Evolutionary conservation across 2,113 vertebrate genomes (phyloP).

Genomic region (Petrocephalus zakoni): DNA sequence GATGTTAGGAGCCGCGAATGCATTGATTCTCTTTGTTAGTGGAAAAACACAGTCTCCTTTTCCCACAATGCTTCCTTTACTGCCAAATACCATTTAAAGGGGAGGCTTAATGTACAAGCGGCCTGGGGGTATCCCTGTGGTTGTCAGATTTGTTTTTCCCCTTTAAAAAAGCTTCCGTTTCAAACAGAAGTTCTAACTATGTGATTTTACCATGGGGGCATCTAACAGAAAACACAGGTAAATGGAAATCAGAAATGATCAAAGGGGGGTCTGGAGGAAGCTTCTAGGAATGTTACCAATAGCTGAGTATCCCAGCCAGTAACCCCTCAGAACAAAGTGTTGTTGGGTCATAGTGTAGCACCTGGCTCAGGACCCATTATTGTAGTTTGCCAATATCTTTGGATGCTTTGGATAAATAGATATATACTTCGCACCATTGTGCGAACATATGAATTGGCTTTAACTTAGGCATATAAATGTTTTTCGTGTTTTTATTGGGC

Average conservation of each 20-base stretch:
- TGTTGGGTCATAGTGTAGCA: background rate
- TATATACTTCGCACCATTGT: background rate
- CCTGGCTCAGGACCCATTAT: background rate
- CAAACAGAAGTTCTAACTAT: background rate
- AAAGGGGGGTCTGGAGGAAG: background rate
- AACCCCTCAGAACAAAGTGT: background rate
- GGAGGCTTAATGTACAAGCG: background rate
- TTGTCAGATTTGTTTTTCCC: background rate
- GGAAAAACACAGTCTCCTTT: background rate
- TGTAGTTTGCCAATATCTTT: background rate
- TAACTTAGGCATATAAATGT: background rate
- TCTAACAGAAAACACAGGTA: background rate
- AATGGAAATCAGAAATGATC: background rate
- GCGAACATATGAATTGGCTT: background rate
- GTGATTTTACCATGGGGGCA: background rate
- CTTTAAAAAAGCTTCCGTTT: background rate
- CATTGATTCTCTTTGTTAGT: background rate
- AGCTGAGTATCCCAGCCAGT: background rate
- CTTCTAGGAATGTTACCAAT: background rate
- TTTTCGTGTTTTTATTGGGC: background rate
- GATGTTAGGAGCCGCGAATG: background rate
- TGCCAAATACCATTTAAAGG: background rate
- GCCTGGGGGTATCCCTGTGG: background rate
- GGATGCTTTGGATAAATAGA: background rate
- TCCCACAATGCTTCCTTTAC: background rate